A percentile compares a stretch with the other conserved stretches of the same genome.
phyloP scores from a whole-genome alignment of 2,797 vertebrate species.

The Sebastes elongatus region DNA sequence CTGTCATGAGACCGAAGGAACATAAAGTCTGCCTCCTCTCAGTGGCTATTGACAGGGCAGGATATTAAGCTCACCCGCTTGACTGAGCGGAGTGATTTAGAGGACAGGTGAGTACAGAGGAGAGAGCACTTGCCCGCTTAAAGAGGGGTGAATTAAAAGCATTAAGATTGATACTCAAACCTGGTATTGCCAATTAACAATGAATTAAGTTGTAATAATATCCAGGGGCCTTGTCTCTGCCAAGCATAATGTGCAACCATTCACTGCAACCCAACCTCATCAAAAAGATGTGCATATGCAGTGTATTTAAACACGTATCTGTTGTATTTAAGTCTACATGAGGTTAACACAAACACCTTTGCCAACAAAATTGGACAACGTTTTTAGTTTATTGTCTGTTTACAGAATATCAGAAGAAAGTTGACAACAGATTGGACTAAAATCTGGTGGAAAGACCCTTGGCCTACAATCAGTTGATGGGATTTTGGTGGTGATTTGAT shows the following conservation, averaged over 20 bases:
- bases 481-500: background rate
- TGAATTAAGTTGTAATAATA: conserved; percentile 27
- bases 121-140: conserved; percentile 13
- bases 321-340: background rate
- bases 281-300: background rate
- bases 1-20: conserved; percentile 62
- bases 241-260: background rate
- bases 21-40: conserved; percentile 52
- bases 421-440: background rate
- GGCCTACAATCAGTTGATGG: background rate
- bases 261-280: background rate
- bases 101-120: conserved; percentile 44
- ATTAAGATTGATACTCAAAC: conserved; percentile 34
- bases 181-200: conserved; percentile 29
- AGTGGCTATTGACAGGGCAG: conserved; percentile 54
- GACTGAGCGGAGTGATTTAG: conserved; percentile 54
- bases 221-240: background rate
- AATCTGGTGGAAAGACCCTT: background rate
- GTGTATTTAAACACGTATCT: background rate
- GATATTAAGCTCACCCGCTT: conserved; percentile 51
- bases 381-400: background rate
- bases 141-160: conserved; percentile 39
- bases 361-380: background rate
- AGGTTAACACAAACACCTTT: background rate
- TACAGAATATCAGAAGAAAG: background rate